Evolutionary conservation across 2,113 vertebrate species (phyloP), one percentile per base, ranked within the genome.

Genomic region (Oncorhynchus clarkii): DNA sequence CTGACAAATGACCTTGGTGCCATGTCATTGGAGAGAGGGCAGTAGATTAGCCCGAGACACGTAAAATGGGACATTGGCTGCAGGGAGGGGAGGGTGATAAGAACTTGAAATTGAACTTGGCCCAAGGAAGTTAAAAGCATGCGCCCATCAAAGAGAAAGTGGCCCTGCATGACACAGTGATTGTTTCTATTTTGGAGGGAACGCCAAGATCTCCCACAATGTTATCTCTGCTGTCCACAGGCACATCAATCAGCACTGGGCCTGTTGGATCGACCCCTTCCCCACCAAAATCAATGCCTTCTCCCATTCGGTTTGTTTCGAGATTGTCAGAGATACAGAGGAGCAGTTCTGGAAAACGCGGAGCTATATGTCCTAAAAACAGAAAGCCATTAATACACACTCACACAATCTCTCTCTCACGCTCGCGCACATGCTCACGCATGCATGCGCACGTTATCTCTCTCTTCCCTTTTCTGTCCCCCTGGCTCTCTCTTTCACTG

Each of bases 141-240:
- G 66, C 14, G 9, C 71, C 66, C 74, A 84, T n/a, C 26, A 81
- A 29, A 22, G 31, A 64, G 85, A 90, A 82, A 80, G 74, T 67
- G 45, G 54, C 81, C 82, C 74, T 48, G 29, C 67, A 78, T 84
- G 82, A 85, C 82, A 82, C 68, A 49, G 71, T 67, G 81, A 91
- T 91, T 90, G 84, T 89, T 89, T 87, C 71, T 76, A 73, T 83
- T 84, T 81, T 75, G 78, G 84, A 80, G 74, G 71, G 76, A 84
- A 86, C 84, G 88, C 84, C 91, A 91, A 91, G 90, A 90, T 91
- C 85, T 72, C 84, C 87, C 89, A 92, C 84, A 92, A 89, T 93
- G 91, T 91, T 94, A 93, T 94, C 92, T 92, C 83, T 73, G 86
- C 89, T 80, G 86, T 88, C 85, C 89, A 89, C 86, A 76, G 75